Percentiles rank a stretch among this genome's conserved stretches.
These are phyloP conservation scores for Plebejus anna DNA, from an alignment of 2,888 invertebrate genomes.

Conservation along the genomic window DNA sequence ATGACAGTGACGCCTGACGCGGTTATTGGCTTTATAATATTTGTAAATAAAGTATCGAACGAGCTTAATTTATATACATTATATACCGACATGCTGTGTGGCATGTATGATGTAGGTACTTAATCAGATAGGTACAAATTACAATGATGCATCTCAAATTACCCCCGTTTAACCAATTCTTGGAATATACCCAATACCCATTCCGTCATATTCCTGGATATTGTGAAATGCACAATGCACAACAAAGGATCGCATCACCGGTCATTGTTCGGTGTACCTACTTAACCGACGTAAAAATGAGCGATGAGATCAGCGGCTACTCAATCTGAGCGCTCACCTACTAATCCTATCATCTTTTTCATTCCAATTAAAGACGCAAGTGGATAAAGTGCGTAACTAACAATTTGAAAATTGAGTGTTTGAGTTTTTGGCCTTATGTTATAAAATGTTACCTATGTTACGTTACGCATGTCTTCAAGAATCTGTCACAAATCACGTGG, in stretches of 20 bases:
- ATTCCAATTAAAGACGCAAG: not conserved
- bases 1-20: too few species aligned
- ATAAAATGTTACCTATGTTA: too few species aligned
- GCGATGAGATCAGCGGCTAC: slow-evolving; percentile 59
- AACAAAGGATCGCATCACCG: slow-evolving; percentile 42
- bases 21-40: too few species aligned
- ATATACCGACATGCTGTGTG: too few species aligned
- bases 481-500: not conserved
- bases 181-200: slow-evolving; percentile 6
- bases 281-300: slow-evolving; percentile 49
- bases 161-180: not conserved
- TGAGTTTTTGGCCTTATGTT: too few species aligned
- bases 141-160: slow-evolving; percentile 8
- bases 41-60: too few species aligned
- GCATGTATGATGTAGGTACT: not conserved
- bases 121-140: not conserved
- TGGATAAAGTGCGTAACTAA: too few species aligned
- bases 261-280: slow-evolving; percentile 44
- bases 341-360: slow-evolving; percentile 38
- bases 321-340: slow-evolving; percentile 51
- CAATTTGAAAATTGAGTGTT: too few species aligned
- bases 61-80: too few species aligned
- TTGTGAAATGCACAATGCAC: slow-evolving; percentile 30
- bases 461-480: not conserved
- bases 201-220: slow-evolving; percentile 28